Conservation (phyloP, 2,888 invertebrate species). For the Auanema freiburgensis region DNA sequence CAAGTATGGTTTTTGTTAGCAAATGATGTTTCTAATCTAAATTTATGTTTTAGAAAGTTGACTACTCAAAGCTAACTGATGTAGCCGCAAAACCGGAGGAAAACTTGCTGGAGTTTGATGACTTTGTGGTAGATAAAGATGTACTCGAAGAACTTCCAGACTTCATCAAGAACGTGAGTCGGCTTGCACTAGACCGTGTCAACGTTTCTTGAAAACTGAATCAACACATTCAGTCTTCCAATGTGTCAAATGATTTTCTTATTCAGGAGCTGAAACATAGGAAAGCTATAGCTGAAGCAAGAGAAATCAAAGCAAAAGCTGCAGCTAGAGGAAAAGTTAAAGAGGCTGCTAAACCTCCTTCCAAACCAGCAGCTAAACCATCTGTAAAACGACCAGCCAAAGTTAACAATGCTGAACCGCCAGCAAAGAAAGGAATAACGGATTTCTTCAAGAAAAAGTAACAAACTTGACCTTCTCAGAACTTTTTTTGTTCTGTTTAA, state of each 20-base stretch:
- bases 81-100: conserved; percentile 5
- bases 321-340: neutral
- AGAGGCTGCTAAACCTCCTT: neutral
- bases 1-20: conserved; percentile 8
- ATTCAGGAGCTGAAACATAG: conserved; percentile 19
- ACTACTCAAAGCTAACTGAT: conserved; percentile 4
- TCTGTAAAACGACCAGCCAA: conserved; percentile 8
- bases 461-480: too few relatives aligned
- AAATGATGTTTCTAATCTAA: neutral
- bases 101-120: conserved; percentile 19
- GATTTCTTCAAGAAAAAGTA: conserved; percentile 13
- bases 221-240: conserved; percentile 8
- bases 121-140: conserved; percentile 9
- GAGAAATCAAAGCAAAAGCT: neutral
- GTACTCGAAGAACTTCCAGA: conserved; percentile 21
- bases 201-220: neutral
- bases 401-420: conserved; percentile 2
- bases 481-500: too few relatives aligned
- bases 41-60: neutral
- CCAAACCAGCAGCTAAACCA: neutral
- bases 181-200: neutral
- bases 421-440: conserved; percentile 17
- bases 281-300: conserved; percentile 5
- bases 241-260: too few relatives aligned
- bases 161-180: conserved; percentile 17